Percentiles rank a stretch among this genome's conserved stretches.
phyloP scores from a whole-genome alignment of 30 jellyfish, hydroid and myxozoan genomes.

The Hydractinia echinata region DNA sequence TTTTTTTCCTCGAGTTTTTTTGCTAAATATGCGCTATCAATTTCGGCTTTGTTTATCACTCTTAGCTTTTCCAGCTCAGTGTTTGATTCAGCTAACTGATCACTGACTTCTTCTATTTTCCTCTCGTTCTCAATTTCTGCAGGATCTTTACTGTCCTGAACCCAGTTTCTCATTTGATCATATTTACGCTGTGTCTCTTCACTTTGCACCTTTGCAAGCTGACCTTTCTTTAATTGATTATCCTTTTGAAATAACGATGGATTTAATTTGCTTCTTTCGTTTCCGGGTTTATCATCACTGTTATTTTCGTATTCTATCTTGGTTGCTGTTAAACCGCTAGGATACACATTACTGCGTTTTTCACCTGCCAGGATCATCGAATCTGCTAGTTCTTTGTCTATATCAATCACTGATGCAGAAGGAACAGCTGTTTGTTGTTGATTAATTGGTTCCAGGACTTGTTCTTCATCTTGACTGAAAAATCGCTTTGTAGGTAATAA shows the following conservation, averaged over 20 bases:
- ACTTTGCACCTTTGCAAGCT: constrained; percentile 13
- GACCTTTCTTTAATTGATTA: constrained; percentile 6
- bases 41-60: constrained; percentile 16
- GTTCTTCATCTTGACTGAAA: constrained; percentile 3
- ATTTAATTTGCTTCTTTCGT: constrained; percentile 22
- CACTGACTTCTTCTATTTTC: constrained; percentile 20
- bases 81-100: constrained; percentile 11
- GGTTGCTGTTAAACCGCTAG: background rate
- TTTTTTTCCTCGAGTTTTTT: constrained; percentile 19
- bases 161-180: constrained; percentile 30
- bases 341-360: background rate
- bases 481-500: constrained; percentile 39
- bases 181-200: background rate
- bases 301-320: background rate
- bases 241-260: background rate
- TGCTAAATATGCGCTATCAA: constrained; percentile 28
- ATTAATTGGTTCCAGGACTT: constrained; percentile 8
- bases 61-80: constrained; percentile 7
- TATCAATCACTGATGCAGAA: background rate
- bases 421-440: background rate
- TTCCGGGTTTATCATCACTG: background rate
- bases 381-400: constrained; percentile 36
- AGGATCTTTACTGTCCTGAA: background rate
- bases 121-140: constrained; percentile 8
- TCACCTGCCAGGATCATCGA: constrained; percentile 28